Evolutionary conservation across 1,140 invertebrate genomes (phyloP).

Genomic region (Neelides sp.): DNA sequence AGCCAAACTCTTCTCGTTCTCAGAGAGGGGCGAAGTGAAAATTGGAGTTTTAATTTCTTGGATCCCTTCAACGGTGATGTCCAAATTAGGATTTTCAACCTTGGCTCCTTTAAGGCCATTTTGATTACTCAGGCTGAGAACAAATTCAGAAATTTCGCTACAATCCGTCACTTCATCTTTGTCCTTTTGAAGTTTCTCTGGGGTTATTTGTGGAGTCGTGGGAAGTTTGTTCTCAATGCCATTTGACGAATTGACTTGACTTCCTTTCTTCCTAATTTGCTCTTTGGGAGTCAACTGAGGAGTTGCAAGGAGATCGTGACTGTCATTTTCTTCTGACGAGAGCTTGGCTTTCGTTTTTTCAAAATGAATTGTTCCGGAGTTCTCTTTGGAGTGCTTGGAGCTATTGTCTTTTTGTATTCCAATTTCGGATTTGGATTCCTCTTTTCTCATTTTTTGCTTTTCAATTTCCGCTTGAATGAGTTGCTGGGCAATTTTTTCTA

Average conservation of each 20-base stretch:
- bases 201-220: not conserved
- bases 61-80: not conserved
- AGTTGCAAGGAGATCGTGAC: too few species aligned
- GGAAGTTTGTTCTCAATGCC: not conserved
- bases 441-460: conserved; percentile 5
- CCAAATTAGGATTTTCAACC: not conserved
- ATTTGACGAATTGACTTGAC: not conserved
- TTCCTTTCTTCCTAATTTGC: not conserved
- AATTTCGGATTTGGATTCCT: too few species aligned
- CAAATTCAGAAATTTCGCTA: conserved; percentile 19
- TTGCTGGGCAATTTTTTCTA: conserved; percentile 18
- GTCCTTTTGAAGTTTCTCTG: not conserved
- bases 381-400: too few species aligned
- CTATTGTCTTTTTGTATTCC: too few species aligned
- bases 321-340: too few species aligned
- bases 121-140: conserved; percentile 6
- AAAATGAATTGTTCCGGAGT: too few species aligned
- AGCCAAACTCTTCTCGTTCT: not conserved
- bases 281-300: too few species aligned
- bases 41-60: not conserved
- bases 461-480: conserved; percentile 17
- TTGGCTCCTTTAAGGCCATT: not conserved
- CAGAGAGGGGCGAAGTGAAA: not conserved
- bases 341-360: too few species aligned
- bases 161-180: conserved; percentile 12